Evolutionary conservation across 64 coral and sea anemone genomes (phyloP), one percentile per base, ranked within the genome.

Genomic region (Cladopsammia gracilis): DNA sequence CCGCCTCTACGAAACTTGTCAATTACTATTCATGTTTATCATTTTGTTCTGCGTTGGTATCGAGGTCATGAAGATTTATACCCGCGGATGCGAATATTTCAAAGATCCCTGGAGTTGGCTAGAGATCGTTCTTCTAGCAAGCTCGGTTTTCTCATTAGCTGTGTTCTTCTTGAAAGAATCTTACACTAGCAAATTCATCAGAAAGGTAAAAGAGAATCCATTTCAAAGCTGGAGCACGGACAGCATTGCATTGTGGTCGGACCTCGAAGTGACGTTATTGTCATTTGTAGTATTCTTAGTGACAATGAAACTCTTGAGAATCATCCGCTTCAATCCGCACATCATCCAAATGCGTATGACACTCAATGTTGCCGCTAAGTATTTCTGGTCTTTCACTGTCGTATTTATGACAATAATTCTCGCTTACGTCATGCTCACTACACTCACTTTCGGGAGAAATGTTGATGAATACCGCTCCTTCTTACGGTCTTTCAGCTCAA

Each of bases 261-360:
- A 90, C 2, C 56, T 77, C 1, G 95, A 96, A 46, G 87, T 93
- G 25, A 67, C 67, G 0, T 70, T 96, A 34, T 45, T 96, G 46
- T 88, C 95, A n/a, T 46, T 93, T 46, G 90, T 92, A 22, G 87
- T 96, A 10, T 96, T 96, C 6, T 86, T 96, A 44, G 85, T 92
- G n/a, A 96, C 95, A 25, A 86, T 84, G 15, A 96, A 96, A 49
- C 58, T 96, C 0, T 59, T 96, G 25, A 93, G 86, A 42, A 91
- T 96, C 0, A 64, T 96, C 53, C 85, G 95, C 25, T 96, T 93
- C 24, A 96, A 93, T 51, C 62, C 71, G 7, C 90, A 96, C 43
- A 96, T 96, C 2, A 79, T 61, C 34, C 61, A 89, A 61, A 70
- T 96, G 62, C 76, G 87, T 51, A 81, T 80, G 75, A 93, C 95